A percentile compares a stretch with the other conserved stretches of the same genome.
Conservation (phyloP, 2,888 invertebrate species). For the Sepioteuthis lessoniana region DNA sequence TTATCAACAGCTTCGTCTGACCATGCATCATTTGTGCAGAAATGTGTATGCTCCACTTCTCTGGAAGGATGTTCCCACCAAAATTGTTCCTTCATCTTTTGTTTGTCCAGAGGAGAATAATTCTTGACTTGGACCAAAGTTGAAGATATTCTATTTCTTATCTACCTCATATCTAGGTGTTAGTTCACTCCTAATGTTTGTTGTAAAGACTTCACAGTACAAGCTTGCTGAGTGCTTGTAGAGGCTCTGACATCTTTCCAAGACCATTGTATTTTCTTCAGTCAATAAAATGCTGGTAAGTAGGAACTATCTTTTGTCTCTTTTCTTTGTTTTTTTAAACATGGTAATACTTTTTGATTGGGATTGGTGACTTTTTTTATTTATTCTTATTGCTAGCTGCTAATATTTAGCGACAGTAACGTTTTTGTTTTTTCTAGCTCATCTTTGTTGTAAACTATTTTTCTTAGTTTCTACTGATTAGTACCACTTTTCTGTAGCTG, state of each 20-base stretch:
- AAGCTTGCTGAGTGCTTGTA: constrained; percentile 40
- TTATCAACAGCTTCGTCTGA: constrained; percentile 38
- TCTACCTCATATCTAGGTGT: constrained; percentile 47
- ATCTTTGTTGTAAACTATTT: constrained; percentile 43
- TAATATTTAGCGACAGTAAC: constrained; percentile 39
- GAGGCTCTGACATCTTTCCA: constrained; percentile 46
- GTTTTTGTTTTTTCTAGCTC: constrained; percentile 24
- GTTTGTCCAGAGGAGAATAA: constrained; percentile 45
- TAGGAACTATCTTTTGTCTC: constrained; percentile 47
- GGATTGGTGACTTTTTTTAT: constrained; percentile 45
- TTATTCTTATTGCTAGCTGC: constrained; percentile 38
- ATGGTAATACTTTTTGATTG: constrained; percentile 39
- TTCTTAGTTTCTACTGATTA: constrained; percentile 45
- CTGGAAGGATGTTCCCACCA: constrained; percentile 41
- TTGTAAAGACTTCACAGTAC: constrained; percentile 45
- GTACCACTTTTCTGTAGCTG: constrained; percentile 42
- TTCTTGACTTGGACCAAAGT: constrained; percentile 46
- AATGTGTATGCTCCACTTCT: constrained; percentile 47
- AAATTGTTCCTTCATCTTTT: constrained; percentile 40
- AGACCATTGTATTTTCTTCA: constrained; percentile 48
- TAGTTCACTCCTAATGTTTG: constrained; percentile 48
- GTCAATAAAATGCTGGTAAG: constrained; percentile 47
- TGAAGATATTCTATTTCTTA: constrained; percentile 46
- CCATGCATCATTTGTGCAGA: constrained; percentile 41
- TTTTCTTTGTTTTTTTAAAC: constrained; percentile 47